Conservation (phyloP, 2,113 vertebrate species). For the Crotalus tigris region DNA sequence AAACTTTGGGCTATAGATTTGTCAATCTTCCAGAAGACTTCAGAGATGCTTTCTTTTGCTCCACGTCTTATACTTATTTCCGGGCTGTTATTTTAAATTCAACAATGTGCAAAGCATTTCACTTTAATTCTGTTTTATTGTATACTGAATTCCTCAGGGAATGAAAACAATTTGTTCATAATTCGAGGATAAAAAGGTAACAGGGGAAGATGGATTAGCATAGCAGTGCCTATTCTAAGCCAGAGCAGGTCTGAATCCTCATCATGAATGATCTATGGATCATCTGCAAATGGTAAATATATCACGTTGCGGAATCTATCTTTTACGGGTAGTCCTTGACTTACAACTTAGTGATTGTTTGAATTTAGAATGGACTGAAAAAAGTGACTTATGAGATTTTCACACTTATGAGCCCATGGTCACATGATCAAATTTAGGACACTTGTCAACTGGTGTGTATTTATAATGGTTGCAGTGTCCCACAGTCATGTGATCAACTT, state of each 20-base stretch:
- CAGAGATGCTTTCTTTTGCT: slow-evolving; percentile 41
- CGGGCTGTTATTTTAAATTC: not conserved
- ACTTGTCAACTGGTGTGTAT: not conserved
- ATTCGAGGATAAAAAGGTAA: not conserved
- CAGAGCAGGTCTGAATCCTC: not conserved
- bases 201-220: not conserved
- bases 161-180: not conserved
- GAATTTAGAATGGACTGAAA: not conserved
- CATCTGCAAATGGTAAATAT: not conserved
- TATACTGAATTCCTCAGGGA: not conserved
- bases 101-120: not conserved
- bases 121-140: not conserved
- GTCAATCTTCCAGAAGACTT: slow-evolving; percentile 32
- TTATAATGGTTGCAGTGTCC: not conserved
- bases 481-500: not conserved
- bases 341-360: not conserved
- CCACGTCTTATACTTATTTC: not conserved
- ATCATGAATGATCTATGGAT: not conserved
- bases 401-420: not conserved
- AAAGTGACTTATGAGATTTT: not conserved
- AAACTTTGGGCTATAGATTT: not conserved
- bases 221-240: not conserved
- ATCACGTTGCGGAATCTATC: not conserved
- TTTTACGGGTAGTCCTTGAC: not conserved
- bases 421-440: not conserved